Conservation (phyloP, 2,888 invertebrate genomes). For the Coenonympha glycerion region DNA sequence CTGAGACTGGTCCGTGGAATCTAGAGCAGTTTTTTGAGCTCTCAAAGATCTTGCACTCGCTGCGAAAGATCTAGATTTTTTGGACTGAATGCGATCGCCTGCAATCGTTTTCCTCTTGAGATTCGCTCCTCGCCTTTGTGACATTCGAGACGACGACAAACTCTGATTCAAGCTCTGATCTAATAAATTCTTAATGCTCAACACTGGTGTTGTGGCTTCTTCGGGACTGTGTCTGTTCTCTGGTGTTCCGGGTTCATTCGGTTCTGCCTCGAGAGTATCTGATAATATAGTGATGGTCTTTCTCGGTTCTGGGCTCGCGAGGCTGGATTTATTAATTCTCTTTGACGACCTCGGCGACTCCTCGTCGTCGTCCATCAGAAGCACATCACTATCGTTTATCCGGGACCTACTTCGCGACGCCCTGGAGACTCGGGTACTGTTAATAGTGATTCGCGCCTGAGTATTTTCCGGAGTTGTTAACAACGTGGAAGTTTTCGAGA, state of each 20-base stretch:
- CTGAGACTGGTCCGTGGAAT: slow-evolving; percentile 28
- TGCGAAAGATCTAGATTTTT: slow-evolving; percentile 34
- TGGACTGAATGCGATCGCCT: neutral
- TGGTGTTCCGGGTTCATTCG: slow-evolving; percentile 46
- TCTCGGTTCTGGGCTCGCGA: slow-evolving; percentile 9
- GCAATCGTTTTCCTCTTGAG: slow-evolving; percentile 39
- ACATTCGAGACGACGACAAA: slow-evolving; percentile 24
- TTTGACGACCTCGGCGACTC: slow-evolving; percentile 29
- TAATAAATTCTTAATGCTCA: slow-evolving; percentile 53
- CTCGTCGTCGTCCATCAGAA: slow-evolving; percentile 39
- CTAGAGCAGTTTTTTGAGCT: slow-evolving; percentile 27
- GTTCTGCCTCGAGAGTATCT: neutral
- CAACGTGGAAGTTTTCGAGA: slow-evolving; percentile 29
- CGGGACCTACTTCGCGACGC: slow-evolving; percentile 45
- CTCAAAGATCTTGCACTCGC: slow-evolving; percentile 24
- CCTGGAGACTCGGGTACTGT: slow-evolving; percentile 39
- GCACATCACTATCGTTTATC: slow-evolving; percentile 35
- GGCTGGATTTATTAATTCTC: slow-evolving; percentile 4
- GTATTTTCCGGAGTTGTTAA: slow-evolving; percentile 40
- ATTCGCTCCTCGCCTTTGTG: neutral
- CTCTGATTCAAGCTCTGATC: slow-evolving; percentile 40
- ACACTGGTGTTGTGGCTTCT: slow-evolving; percentile 52
- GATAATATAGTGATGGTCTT: slow-evolving; percentile 14
- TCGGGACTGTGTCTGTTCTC: slow-evolving; percentile 46
- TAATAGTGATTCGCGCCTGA: neutral